phyloP scores from a whole-genome alignment of 2,113 vertebrate species.

The Lamprotornis superbus region DNA sequence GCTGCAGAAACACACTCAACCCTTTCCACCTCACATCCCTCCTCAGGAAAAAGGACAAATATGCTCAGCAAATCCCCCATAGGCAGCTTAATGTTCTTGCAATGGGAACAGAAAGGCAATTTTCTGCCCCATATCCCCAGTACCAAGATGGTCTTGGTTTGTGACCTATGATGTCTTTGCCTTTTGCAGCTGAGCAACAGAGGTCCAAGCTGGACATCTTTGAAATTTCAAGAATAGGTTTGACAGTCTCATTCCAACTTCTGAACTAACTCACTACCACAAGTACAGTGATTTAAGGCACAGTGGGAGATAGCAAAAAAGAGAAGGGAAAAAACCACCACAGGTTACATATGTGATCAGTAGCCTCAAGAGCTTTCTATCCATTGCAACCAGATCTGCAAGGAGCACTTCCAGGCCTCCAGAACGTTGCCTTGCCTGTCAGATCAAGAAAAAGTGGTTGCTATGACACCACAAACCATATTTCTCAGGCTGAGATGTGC shows the following conservation, averaged over 20 bases:
- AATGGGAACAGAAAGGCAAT: background rate
- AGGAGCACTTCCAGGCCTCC: conserved; percentile 12
- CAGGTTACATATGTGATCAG: background rate
- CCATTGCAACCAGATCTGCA: background rate
- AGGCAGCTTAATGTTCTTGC: background rate
- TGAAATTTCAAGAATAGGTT: background rate
- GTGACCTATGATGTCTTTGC: background rate
- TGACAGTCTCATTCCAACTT: background rate
- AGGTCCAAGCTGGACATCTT: background rate
- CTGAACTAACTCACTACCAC: background rate
- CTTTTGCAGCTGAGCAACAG: background rate
- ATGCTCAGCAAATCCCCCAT: background rate
- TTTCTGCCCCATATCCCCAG: background rate
- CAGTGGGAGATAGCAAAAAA: background rate
- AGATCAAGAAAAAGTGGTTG: conserved; percentile 48
- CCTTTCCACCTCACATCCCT: background rate
- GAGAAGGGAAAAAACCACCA: background rate
- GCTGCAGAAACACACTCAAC: background rate
- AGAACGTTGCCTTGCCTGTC: background rate
- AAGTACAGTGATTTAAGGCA: background rate
- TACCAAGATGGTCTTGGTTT: background rate
- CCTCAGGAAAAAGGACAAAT: background rate
- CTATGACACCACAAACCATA: conserved; percentile 22
- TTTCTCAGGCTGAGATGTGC: conserved; percentile 50
- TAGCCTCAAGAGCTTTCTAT: background rate